These are phyloP conservation scores for Echeneis naucrates DNA, from an alignment of 2,797 vertebrate species.

Conservation along the genomic window DNA sequence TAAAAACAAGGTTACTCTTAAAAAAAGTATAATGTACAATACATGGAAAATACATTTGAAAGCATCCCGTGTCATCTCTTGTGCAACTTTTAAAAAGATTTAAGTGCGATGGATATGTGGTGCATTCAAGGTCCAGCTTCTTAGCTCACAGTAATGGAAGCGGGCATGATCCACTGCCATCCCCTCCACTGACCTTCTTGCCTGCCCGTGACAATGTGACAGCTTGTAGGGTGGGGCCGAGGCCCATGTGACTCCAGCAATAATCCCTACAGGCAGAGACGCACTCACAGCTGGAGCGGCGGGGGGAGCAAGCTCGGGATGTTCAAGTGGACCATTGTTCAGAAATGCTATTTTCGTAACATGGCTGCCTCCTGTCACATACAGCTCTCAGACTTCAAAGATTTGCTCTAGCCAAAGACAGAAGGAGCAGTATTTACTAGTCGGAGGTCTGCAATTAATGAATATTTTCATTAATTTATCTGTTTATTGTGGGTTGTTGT, in stretches of 20 bases:
- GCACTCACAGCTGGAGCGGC: conserved; percentile 82
- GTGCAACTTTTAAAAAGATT: background rate
- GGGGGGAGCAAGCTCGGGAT: conserved; percentile 58
- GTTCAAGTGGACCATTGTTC: conserved; percentile 87
- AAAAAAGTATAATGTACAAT: no score
- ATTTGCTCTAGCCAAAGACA: conserved; percentile 2
- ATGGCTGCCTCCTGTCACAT: conserved; percentile 63
- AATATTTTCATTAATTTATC: background rate
- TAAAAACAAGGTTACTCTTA: background rate
- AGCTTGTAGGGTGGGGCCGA: conserved; percentile 87
- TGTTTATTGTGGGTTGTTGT: background rate
- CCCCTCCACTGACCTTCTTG: conserved; percentile 84
- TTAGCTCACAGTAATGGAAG: conserved; percentile 41
- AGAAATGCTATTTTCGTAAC: conserved; percentile 65
- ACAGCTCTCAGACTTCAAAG: conserved; percentile 13
- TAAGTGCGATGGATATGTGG: background rate
- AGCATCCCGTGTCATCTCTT: background rate
- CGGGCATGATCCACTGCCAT: conserved; percentile 41
- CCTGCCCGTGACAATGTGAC: conserved; percentile 79
- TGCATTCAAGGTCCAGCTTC: conserved; percentile 16
- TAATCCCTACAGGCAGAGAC: conserved; percentile 83
- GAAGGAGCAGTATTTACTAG: background rate
- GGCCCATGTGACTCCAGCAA: conserved; percentile 85
- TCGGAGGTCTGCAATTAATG: background rate
- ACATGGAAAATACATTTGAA: background rate